phyloP scores from a whole-genome alignment of 2,113 vertebrate genomes.

The Pristiophorus japonicus region DNA sequence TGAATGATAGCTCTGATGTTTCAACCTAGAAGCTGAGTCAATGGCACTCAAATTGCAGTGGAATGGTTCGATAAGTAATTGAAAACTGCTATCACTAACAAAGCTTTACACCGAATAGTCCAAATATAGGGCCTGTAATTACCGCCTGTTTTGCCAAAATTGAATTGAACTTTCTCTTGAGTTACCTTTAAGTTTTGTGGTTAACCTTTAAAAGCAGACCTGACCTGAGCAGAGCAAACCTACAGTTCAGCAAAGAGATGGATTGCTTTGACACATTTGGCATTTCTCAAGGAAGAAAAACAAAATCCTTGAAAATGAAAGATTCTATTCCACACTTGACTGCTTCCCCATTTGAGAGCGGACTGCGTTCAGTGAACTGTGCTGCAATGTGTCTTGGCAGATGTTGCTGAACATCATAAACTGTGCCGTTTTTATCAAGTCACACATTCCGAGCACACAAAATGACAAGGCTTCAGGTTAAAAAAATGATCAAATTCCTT shows the following conservation, averaged over 20 bases:
- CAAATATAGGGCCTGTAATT: not conserved
- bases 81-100: not conserved
- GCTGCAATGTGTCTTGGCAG: constrained; percentile 15
- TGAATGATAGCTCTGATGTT: not conserved
- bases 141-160: not conserved
- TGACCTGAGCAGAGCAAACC: not conserved
- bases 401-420: constrained; percentile 8
- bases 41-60: not conserved
- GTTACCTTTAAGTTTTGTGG: not conserved
- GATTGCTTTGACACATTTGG: constrained; percentile 8
- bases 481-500: constrained; percentile 27
- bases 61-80: not conserved
- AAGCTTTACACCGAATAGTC: not conserved
- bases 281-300: not conserved
- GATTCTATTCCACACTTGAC: not conserved
- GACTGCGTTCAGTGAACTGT: not conserved
- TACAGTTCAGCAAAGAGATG: not conserved
- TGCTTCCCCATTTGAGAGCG: not conserved
- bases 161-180: not conserved
- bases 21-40: not conserved
- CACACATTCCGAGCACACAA: not conserved
- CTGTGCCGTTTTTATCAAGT: constrained; percentile 12
- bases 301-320: constrained; percentile 8
- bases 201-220: not conserved
- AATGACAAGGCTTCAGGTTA: constrained; percentile 30